A percentile compares a stretch with the other conserved stretches of the same genome.
These are phyloP conservation scores for Lasioglossum lativentre DNA, from an alignment of 2,888 invertebrate species.

Conservation along the genomic window DNA sequence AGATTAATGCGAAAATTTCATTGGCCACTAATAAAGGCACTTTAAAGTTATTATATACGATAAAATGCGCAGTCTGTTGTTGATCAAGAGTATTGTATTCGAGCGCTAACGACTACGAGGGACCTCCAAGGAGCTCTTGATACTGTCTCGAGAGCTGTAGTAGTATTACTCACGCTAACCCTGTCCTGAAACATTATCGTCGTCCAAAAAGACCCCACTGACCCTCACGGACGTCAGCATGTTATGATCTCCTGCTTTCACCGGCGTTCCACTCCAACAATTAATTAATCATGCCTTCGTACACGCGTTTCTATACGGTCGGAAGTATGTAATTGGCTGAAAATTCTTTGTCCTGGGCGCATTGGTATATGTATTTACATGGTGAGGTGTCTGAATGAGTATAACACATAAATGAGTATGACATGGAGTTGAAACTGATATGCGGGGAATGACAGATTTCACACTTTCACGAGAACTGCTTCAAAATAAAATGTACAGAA, in stretches of 20 bases:
- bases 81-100: background rate
- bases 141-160: background rate
- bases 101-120: background rate
- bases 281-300: slow-evolving; percentile 44
- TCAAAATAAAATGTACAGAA: background rate
- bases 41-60: background rate
- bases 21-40: background rate
- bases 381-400: background rate
- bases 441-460: background rate
- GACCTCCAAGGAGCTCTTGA: background rate
- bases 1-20: background rate
- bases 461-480: background rate
- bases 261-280: slow-evolving; percentile 32
- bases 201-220: slow-evolving; percentile 24
- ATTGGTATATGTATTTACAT: background rate
- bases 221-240: slow-evolving; percentile 33
- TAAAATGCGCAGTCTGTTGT: background rate
- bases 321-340: slow-evolving; percentile 33
- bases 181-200: slow-evolving; percentile 20
- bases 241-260: slow-evolving; percentile 44
- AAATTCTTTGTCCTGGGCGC: slow-evolving; percentile 14
- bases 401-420: background rate
- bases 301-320: slow-evolving; percentile 15
- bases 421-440: background rate
- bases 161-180: slow-evolving; percentile 13